Percentiles rank a stretch among this genome's conserved stretches.
These are phyloP conservation scores for Sebastiscus albofasciatus DNA, from an alignment of 2,797 vertebrate species.

Conservation along the genomic window DNA sequence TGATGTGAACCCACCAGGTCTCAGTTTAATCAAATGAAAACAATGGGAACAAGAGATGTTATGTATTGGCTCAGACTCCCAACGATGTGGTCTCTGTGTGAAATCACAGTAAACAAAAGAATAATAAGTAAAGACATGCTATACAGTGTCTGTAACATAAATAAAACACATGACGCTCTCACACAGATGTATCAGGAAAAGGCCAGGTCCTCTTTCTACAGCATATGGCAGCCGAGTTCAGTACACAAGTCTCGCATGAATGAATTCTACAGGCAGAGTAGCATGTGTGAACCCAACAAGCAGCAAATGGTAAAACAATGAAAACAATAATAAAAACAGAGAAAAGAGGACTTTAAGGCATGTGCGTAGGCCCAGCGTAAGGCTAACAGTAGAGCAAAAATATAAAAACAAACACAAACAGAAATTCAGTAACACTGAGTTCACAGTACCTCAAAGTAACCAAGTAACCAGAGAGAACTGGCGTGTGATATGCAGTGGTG, in stretches of 20 bases:
- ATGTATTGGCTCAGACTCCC: conserved; percentile 43
- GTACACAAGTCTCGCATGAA: conserved; percentile 35
- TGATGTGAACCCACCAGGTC: background rate
- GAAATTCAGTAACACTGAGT: conserved; percentile 60
- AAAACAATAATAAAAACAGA: conserved; percentile 20
- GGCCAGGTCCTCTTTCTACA: conserved; percentile 21
- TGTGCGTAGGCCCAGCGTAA: conserved; percentile 25
- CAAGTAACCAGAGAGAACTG: conserved; percentile 10
- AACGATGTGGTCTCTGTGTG: conserved; percentile 13
- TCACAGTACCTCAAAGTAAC: conserved; percentile 70
- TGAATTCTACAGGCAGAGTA: conserved; percentile 30
- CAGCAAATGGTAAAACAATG: conserved; percentile 49
- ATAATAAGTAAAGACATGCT: background rate
- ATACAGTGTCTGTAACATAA: conserved; percentile 32
- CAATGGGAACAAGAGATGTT: conserved; percentile 9
- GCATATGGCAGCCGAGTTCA: conserved; percentile 49
- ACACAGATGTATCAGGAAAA: conserved; percentile 29
- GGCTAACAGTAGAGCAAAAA: conserved; percentile 12
- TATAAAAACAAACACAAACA: conserved; percentile 26
- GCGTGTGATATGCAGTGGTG: conserved; percentile 4
- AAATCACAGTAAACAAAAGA: conserved; percentile 35
- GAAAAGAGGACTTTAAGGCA: conserved; percentile 30
- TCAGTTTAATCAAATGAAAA: conserved; percentile 10
- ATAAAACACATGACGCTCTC: conserved; percentile 22
- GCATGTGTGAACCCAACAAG: conserved; percentile 39